Conservation (phyloP, 2,113 vertebrate species). For the Balaeniceps rex region DNA sequence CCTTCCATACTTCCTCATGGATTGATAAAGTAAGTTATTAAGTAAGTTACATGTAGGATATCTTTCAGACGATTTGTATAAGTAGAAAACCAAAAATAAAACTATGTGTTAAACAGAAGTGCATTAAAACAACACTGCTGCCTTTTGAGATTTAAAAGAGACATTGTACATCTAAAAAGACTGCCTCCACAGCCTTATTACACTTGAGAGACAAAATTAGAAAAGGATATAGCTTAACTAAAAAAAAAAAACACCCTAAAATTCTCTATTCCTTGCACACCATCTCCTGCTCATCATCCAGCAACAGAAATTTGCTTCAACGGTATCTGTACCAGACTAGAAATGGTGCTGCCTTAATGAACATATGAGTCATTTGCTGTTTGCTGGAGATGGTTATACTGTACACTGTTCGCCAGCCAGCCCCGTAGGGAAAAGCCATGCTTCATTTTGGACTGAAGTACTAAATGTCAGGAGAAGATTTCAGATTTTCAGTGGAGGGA, state of each 20-base stretch:
- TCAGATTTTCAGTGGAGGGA: not conserved
- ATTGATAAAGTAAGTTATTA: not conserved
- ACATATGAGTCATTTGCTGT: not conserved
- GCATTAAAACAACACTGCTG: not conserved
- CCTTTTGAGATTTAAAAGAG: not conserved
- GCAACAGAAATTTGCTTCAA: not conserved
- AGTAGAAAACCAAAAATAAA: not conserved
- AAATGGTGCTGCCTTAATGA: not conserved
- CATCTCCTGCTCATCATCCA: not conserved
- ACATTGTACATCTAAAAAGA: not conserved
- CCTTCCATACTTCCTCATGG: not conserved
- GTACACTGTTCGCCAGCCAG: not conserved
- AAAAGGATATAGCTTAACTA: not conserved
- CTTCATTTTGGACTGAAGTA: not conserved
- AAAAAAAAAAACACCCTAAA: not conserved
- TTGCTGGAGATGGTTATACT: not conserved
- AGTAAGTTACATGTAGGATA: not conserved
- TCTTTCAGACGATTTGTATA: not conserved
- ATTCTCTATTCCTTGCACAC: not conserved
- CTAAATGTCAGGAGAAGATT: not conserved
- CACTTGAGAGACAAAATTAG: not conserved
- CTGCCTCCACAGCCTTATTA: not conserved
- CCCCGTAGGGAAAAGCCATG: not conserved
- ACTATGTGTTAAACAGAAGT: not conserved
- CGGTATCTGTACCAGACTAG: not conserved